Percentiles rank a stretch among this genome's conserved stretches.
These are phyloP conservation scores for Philopedon plagiatum DNA, from an alignment of 2,888 invertebrate genomes.

Conservation along the genomic window DNA sequence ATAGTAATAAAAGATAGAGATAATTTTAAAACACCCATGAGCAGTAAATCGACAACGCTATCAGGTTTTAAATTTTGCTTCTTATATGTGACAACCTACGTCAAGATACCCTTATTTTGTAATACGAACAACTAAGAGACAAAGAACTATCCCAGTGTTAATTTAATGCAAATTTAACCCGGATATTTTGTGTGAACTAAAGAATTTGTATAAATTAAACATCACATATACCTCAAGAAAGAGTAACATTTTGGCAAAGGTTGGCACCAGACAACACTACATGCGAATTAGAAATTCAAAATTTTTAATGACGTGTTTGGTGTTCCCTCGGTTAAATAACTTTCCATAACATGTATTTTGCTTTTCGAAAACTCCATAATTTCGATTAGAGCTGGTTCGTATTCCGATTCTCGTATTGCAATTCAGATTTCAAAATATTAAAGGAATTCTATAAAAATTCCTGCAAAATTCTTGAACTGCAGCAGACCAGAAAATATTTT, in stretches of 20 bases:
- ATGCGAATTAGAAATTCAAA: slow-evolving; percentile 54
- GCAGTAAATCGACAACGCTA: too few relatives aligned
- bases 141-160: neutral
- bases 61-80: slow-evolving; percentile 60
- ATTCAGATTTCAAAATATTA: too few relatives aligned
- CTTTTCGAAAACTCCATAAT: slow-evolving; percentile 16
- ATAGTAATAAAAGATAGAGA: too few relatives aligned
- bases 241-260: slow-evolving; percentile 29
- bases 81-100: slow-evolving; percentile 63
- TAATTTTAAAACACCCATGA: too few relatives aligned
- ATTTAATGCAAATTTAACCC: neutral
- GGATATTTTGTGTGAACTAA: neutral
- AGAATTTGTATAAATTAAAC: neutral
- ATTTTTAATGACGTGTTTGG: slow-evolving; percentile 60
- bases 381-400: too few relatives aligned
- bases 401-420: too few relatives aligned
- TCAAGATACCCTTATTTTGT: slow-evolving; percentile 54
- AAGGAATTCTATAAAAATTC: too few relatives aligned
- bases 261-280: slow-evolving; percentile 54
- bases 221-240: slow-evolving; percentile 25
- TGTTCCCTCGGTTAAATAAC: slow-evolving; percentile 61
- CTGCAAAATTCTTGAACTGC: too few relatives aligned
- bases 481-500: too few relatives aligned
- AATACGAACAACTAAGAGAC: neutral
- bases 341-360: slow-evolving; percentile 31